These are phyloP conservation scores for Agrotis ipsilon DNA, from an alignment of 2,888 invertebrate species.

Conservation along the genomic window DNA sequence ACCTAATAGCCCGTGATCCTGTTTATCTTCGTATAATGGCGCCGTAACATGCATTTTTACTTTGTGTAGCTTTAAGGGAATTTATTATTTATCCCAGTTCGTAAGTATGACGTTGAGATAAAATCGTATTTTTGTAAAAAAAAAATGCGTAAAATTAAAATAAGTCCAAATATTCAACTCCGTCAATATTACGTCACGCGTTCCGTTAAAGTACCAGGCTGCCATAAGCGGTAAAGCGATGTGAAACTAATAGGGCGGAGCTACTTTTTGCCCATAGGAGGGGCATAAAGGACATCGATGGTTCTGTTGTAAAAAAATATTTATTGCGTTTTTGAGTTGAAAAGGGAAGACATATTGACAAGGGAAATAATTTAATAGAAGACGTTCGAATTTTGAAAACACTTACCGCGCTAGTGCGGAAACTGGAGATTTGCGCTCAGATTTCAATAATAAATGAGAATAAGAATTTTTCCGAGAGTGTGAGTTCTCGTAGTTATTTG, in stretches of 20 bases:
- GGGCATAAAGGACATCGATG: slow-evolving; percentile 2
- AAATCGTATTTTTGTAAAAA: background rate
- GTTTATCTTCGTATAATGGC: slow-evolving; percentile 65
- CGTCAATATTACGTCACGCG: slow-evolving; percentile 72
- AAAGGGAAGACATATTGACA: slow-evolving; percentile 8
- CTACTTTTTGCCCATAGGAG: slow-evolving; percentile 44
- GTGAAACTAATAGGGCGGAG: slow-evolving; percentile 64
- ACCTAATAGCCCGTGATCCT: slow-evolving; percentile 61
- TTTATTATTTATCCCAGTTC: slow-evolving; percentile 52
- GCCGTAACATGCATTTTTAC: slow-evolving; percentile 68
- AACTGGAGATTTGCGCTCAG: no score
- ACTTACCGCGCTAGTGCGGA: no score
- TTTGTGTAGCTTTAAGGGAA: slow-evolving; percentile 50
- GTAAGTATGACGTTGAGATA: background rate
- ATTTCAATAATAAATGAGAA: no score
- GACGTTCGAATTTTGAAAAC: no score
- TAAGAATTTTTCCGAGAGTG: no score
- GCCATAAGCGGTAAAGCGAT: slow-evolving; percentile 68
- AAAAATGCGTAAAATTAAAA: slow-evolving; percentile 2
- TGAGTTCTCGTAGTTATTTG: no score
- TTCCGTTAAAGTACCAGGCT: slow-evolving; percentile 73
- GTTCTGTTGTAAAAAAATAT: slow-evolving; percentile 21
- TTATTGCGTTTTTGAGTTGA: slow-evolving; percentile 9
- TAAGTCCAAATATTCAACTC: background rate
- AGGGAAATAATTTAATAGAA: no score